Evolutionary conservation across 1,140 invertebrate genomes (phyloP), one percentile per base, ranked within the genome.

Genomic region (Propsilocerus akamusi): DNA sequence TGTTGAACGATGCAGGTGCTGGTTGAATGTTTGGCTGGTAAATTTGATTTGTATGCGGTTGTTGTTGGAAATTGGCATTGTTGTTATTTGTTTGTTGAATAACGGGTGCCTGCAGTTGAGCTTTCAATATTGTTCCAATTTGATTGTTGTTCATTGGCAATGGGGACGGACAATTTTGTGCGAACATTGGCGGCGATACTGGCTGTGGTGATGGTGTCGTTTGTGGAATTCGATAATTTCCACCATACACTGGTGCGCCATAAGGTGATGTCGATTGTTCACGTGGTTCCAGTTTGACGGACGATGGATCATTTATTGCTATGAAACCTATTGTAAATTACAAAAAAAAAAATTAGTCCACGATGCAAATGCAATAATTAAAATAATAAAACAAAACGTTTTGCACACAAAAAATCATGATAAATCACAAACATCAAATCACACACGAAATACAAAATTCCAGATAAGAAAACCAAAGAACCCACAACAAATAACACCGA

Each of bases 11-110:
- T 2, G n/a, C 7, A n/a, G 59, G 59, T 25, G 60, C 60, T 46
- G 62, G 58, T 17, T 60, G 59, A 50, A 54, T 62, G 28, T 62
- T 64, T 46, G 58, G 58, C 48, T 60, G 59, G 49, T 51, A 53
- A 54, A 63, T 63, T 32, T 57, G 59, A 59, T 57, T 63, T 26
- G 59, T 56, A 5, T 61, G 63, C 10, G 62, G 63, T 47, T 64
- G 48, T 4, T 61, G 61, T 49, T 64, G 62, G 5, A 61, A 41
- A 17, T 37, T n/a, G 32, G 2, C 6, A 30, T 30, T 30, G n/a
- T 30, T 30, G 10, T 11, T n/a, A 30, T 8, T n/a, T 30, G 28
- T 30, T 41, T 41, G 34, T 41, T 41, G 34, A 41, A n/a, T n/a
- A n/a, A n/a, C n/a, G n/a, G n/a, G n/a, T n/a, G n/a, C n/a, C n/a